Evolutionary conservation across 2,113 vertebrate genomes (phyloP), one percentile per base, ranked within the genome.

Genomic region (Datnioides undecimradiatus): DNA sequence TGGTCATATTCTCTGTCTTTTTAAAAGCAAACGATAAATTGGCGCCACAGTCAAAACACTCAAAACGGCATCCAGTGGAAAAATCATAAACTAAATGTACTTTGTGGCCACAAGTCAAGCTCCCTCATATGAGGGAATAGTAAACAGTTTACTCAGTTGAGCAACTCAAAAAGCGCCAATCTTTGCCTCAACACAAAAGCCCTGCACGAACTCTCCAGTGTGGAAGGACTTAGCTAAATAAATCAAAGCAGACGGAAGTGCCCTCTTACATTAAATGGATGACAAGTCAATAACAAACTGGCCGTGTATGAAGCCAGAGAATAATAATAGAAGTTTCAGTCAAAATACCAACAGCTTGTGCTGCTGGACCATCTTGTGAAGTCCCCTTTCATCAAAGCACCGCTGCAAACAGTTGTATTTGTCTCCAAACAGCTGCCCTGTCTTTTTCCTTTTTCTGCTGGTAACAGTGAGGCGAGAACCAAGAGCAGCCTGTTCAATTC

Each of bases 401-500:
- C 25, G 41, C 58, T 71, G 27, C 63, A 75, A 80, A 74, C 73
- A 79, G 52, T 76, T 72, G 57, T 46, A 38, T 82, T 82, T 79
- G 77, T 71, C 82, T 81, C 46, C 31, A 58, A 84, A 64, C 25
- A 79, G 73, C 65, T 79, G 85, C 45, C 10, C 12, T 4, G 6
- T 8, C 41, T 66, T 34, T 59, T 8, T 2, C 27, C 54, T 31
- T 69, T 21, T 14, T 34, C 29, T n/a, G 6, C 19, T n/a, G 41
- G 73, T 64, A 90, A 82, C 55, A 69, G 17, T 59, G 60, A 85
- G 79, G 76, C 62, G 77, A 82, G 62, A 68, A 62, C 31, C 54
- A 25, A 49, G 41, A 79, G 60, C 80, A 76, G 78, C 27, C 62
- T 82, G 66, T 84, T 88, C 77, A 83, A 63, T 85, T 88, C 84